Conservation (phyloP, 1,140 invertebrate species). For the Ceratina calcarata region DNA sequence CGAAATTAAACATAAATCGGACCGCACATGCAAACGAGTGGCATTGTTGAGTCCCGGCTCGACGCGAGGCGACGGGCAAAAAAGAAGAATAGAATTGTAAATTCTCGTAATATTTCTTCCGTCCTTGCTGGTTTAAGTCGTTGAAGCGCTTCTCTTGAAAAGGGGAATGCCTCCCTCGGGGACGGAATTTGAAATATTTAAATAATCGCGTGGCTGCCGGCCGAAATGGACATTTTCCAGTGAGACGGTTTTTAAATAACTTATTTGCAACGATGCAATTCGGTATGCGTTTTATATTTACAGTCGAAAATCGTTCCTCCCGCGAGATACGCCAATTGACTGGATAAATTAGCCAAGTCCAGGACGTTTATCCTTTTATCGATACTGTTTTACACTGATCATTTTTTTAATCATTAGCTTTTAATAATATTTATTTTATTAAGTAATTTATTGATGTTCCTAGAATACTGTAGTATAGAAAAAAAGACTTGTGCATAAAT, state of each 20-base stretch:
- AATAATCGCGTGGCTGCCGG: slow-evolving; percentile 24
- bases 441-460: background rate
- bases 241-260: slow-evolving; percentile 31
- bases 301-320: background rate
- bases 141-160: slow-evolving; percentile 5
- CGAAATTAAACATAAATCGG: slow-evolving; percentile 5
- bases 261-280: slow-evolving; percentile 18
- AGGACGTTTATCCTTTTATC: background rate
- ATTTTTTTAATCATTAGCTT: background rate
- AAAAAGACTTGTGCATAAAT: background rate
- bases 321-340: background rate
- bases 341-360: slow-evolving; percentile 18
- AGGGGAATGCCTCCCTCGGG: background rate
- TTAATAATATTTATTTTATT: background rate
- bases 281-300: slow-evolving; percentile 29
- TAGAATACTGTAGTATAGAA: background rate
- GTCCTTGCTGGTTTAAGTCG: background rate
- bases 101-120: slow-evolving; percentile 19
- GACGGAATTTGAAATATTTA: slow-evolving; percentile 31
- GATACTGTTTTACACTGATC: background rate
- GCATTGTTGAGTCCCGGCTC: background rate
- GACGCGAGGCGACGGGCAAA: background rate
- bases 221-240: slow-evolving; percentile 33
- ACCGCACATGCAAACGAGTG: background rate
- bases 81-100: slow-evolving; percentile 7